A percentile compares a stretch with the other conserved stretches of the same genome.
phyloP scores from a whole-genome alignment of 2,113 vertebrate species.

The Rhea americana region DNA sequence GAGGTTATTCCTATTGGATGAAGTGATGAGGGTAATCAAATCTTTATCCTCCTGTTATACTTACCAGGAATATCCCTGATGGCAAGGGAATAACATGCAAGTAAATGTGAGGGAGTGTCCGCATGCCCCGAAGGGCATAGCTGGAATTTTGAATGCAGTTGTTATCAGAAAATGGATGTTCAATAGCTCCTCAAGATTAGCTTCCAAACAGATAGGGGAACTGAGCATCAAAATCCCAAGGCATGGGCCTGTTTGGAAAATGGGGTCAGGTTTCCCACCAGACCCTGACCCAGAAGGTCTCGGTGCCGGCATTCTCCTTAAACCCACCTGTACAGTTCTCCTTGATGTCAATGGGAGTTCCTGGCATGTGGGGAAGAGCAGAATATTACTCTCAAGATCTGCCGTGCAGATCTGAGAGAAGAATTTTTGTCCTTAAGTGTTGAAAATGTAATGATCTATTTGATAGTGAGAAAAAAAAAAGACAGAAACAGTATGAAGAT shows the following conservation, averaged over 20 bases:
- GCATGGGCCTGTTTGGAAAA: not conserved
- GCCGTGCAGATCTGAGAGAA: slow-evolving; percentile 58
- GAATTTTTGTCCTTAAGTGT: slow-evolving; percentile 71
- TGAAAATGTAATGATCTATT: slow-evolving; percentile 75
- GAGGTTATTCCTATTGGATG: not conserved
- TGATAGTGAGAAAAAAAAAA: slow-evolving; percentile 71
- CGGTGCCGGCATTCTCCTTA: not conserved
- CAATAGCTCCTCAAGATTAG: not conserved
- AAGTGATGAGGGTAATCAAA: not conserved
- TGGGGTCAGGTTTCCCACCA: not conserved
- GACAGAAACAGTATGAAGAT: slow-evolving; percentile 70
- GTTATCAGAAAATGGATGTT: rapidly evolving
- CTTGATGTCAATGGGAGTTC: slow-evolving; percentile 67
- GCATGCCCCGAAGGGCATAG: rapidly evolving
- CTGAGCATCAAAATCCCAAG: not conserved
- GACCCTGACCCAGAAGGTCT: not conserved
- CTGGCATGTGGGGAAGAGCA: slow-evolving; percentile 64
- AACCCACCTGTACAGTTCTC: slow-evolving; percentile 34
- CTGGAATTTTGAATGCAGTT: not conserved
- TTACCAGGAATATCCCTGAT: not conserved
- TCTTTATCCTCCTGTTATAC: not conserved
- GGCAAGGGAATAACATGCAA: not conserved
- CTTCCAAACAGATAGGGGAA: not conserved
- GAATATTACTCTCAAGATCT: slow-evolving; percentile 70
- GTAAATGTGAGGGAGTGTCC: not conserved